These are phyloP conservation scores for Petrocephalus microphthalmus DNA, from an alignment of 2,113 vertebrate species.

Conservation along the genomic window DNA sequence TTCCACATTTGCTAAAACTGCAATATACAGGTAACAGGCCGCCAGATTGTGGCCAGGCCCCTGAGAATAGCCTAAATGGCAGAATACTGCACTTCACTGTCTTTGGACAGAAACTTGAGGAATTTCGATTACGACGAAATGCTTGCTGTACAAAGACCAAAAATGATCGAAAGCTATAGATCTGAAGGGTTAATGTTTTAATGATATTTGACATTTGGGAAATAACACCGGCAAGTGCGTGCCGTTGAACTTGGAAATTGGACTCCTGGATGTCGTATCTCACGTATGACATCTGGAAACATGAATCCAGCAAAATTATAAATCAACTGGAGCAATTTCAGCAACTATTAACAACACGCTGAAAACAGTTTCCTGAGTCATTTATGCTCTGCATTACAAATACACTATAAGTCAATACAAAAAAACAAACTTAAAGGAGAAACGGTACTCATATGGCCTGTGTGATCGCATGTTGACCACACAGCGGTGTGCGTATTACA, in stretches of 20 bases:
- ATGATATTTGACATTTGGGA: neutral
- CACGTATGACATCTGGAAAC: neutral
- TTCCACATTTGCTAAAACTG: neutral
- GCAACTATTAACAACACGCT: neutral
- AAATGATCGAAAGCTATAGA: neutral
- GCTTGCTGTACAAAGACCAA: neutral
- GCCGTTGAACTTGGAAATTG: neutral
- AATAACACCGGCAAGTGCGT: neutral
- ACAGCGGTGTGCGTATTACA: neutral
- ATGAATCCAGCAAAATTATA: neutral
- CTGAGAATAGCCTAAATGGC: neutral
- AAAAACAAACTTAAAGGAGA: neutral
- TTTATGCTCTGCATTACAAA: neutral
- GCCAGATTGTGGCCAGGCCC: neutral
- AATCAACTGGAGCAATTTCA: neutral
- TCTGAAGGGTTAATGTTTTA: neutral
- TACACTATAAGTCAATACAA: neutral
- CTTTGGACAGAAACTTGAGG: neutral
- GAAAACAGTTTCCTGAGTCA: neutral
- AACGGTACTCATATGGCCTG: neutral
- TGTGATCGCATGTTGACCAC: neutral
- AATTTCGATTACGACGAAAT: neutral
- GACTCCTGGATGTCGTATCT: neutral
- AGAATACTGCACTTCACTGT: neutral
- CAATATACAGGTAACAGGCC: neutral